phyloP scores from a whole-genome alignment of 2,797 vertebrate genomes.

The Manis javanica region DNA sequence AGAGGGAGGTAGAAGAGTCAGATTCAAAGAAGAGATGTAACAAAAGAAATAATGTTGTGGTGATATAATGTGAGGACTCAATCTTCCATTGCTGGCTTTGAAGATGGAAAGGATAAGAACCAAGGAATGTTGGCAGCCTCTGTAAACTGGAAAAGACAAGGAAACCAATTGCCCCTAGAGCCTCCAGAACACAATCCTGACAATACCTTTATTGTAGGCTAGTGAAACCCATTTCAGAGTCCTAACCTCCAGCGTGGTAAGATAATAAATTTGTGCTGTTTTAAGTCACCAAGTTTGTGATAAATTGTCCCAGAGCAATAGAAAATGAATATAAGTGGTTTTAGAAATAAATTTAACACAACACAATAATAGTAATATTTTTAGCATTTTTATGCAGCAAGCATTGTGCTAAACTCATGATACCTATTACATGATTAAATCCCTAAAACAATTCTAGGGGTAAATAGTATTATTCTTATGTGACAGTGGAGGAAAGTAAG shows the following conservation, averaged over 20 bases:
- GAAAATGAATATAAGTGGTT: neutral
- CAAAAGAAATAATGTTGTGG: neutral
- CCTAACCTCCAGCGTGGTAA: neutral
- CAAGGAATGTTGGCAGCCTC: neutral
- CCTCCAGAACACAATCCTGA: neutral
- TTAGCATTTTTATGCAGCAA: neutral
- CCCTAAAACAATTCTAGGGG: neutral
- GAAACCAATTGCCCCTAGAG: neutral
- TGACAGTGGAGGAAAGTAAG: neutral
- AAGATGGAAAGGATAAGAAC: neutral
- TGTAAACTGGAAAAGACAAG: neutral
- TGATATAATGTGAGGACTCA: neutral
- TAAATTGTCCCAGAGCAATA: neutral
- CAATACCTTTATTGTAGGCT: neutral
- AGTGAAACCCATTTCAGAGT: neutral
- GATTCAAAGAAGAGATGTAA: neutral
- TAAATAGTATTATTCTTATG: neutral
- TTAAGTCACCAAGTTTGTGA: neutral
- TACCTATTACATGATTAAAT: neutral
- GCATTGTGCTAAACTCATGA: neutral
- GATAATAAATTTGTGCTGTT: neutral
- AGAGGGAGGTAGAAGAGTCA: neutral
- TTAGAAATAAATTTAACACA: neutral
- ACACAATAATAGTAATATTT: conserved; percentile 9
- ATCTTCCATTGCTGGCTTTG: neutral